A percentile compares a stretch with the other conserved stretches of the same genome.
Evolutionary conservation across 2,888 invertebrate genomes (phyloP).

Genomic region (Lithosia quadra): DNA sequence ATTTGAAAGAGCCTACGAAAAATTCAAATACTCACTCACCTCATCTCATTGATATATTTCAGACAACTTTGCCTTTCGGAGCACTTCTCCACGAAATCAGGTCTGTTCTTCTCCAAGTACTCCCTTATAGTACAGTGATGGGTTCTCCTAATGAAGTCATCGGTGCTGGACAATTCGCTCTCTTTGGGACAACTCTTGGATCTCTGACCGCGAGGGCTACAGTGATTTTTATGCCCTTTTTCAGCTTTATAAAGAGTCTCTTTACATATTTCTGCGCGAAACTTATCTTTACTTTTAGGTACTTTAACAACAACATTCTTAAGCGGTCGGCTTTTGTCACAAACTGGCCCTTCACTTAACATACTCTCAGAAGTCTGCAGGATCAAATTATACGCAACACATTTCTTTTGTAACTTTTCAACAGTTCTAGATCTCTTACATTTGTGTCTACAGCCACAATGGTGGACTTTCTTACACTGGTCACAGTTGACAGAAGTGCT

Average conservation of each 20-base stretch:
- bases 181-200: constrained; percentile 73
- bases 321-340: constrained; percentile 59
- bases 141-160: constrained; percentile 63
- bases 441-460: constrained; percentile 72
- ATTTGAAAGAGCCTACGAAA: neutral
- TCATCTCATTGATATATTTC: constrained; percentile 71
- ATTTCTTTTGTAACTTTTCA: constrained; percentile 72
- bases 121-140: constrained; percentile 87
- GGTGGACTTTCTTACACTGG: constrained; percentile 70
- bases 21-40: constrained; percentile 60
- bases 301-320: constrained; percentile 79
- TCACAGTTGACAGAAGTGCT: constrained; percentile 74
- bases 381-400: constrained; percentile 81
- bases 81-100: constrained; percentile 88
- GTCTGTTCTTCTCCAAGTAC: constrained; percentile 90
- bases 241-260: constrained; percentile 69
- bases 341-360: constrained; percentile 67
- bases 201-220: constrained; percentile 57
- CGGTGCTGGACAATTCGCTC: constrained; percentile 72
- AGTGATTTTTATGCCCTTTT: constrained; percentile 33
- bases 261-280: constrained; percentile 55
- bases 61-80: constrained; percentile 73
- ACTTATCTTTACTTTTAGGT: constrained; percentile 64
- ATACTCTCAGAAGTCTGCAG: constrained; percentile 80
- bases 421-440: constrained; percentile 66